Percentiles rank a stretch among this genome's conserved stretches.
phyloP scores from a whole-genome alignment of 2,113 vertebrate genomes.

The Sinocyclocheilus anophthalmus region DNA sequence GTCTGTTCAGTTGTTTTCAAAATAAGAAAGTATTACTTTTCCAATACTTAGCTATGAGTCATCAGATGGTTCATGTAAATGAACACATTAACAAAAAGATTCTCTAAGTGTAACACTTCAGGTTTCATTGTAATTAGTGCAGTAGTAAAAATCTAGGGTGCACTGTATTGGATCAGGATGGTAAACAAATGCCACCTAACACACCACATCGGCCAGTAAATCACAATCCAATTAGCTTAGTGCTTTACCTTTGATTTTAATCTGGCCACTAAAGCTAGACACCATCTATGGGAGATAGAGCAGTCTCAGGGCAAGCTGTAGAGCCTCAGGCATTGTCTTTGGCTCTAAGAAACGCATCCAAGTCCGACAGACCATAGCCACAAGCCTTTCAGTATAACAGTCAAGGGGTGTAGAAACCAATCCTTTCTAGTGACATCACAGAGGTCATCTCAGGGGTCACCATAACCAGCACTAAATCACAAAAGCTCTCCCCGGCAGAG shows the following conservation, averaged over 20 bases:
- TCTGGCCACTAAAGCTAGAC: slow-evolving; percentile 60
- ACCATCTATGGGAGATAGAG: slow-evolving; percentile 60
- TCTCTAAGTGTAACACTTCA: not conserved
- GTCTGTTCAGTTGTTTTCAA: no score
- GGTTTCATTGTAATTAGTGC: slow-evolving; percentile 9
- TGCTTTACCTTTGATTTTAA: slow-evolving; percentile 62
- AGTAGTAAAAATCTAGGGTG: slow-evolving; percentile 55
- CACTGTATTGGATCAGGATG: slow-evolving; percentile 60
- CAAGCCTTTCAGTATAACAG: slow-evolving; percentile 9
- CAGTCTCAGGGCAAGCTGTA: slow-evolving; percentile 48
- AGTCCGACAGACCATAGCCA: slow-evolving; percentile 13
- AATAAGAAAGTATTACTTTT: no score
- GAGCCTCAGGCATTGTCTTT: slow-evolving; percentile 48
- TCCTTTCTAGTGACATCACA: slow-evolving; percentile 46
- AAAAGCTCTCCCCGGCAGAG: slow-evolving; percentile 49
- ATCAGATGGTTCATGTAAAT: not conserved
- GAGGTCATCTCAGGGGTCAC: slow-evolving; percentile 64
- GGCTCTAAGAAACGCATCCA: slow-evolving; percentile 3
- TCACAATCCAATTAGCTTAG: slow-evolving; percentile 64
- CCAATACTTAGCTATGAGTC: no score
- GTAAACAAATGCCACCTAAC: slow-evolving; percentile 49
- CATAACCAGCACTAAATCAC: slow-evolving; percentile 55
- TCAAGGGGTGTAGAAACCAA: slow-evolving; percentile 5
- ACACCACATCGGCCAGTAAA: slow-evolving; percentile 57
- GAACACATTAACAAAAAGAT: not conserved